phyloP scores from a whole-genome alignment of 92 coral and sea anemone species.

The Micromussa lordhowensis region DNA sequence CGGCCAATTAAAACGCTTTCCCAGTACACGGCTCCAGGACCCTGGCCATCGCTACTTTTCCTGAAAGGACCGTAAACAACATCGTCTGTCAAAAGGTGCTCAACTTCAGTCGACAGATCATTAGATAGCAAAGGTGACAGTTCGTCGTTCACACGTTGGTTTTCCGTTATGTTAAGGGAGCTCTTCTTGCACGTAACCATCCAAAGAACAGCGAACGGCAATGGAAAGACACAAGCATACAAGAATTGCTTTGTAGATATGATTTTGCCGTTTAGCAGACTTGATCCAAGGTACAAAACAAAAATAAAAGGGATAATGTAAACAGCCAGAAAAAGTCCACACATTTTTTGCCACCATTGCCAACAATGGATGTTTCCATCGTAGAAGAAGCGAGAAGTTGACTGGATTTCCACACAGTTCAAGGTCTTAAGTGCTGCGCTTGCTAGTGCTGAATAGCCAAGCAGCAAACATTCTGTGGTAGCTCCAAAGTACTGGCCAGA shows the following conservation, averaged over 20 bases:
- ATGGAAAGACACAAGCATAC: conserved; percentile 4
- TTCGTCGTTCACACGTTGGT: not conserved
- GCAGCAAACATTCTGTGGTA: conserved; percentile 72
- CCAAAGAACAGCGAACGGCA: conserved; percentile 18
- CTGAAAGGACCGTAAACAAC: conserved; percentile 59
- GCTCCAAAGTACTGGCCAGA: conserved; percentile 83
- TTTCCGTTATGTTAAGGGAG: not conserved
- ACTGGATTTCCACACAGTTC: conserved; percentile 62
- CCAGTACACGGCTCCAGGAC: conserved; percentile 56
- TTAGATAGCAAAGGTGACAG: not conserved
- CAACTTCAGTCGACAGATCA: not conserved
- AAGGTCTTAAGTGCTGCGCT: conserved; percentile 56
- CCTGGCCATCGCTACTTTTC: not conserved
- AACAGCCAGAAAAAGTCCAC: conserved; percentile 50
- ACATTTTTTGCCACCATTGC: conserved; percentile 79
- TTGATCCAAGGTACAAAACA: conserved; percentile 68
- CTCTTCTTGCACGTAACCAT: not conserved
- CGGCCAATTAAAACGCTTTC: conserved; percentile 61
- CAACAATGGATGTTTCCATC: conserved; percentile 70
- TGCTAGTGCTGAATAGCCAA: conserved; percentile 77
- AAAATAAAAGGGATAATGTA: conserved; percentile 70
- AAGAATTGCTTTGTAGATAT: conserved; percentile 31
- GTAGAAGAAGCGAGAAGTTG: conserved; percentile 63
- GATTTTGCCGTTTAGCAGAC: conserved; percentile 54
- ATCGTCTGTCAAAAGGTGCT: not conserved